phyloP scores from a whole-genome alignment of 2,113 vertebrate genomes.

The Verasper variegatus region DNA sequence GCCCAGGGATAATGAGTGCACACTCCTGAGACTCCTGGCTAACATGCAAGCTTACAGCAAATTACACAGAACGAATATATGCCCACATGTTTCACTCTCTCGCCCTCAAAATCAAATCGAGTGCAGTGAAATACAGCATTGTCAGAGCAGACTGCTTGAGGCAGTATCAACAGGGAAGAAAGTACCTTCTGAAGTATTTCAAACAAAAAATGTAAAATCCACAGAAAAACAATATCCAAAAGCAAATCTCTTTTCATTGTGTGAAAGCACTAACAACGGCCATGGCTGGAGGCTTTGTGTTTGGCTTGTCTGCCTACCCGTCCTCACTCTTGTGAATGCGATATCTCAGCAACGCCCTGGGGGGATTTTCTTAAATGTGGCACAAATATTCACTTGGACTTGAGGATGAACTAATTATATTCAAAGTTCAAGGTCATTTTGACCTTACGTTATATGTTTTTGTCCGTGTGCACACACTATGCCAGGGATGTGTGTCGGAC shows the following conservation, averaged over 20 bases:
- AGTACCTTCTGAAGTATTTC: background rate
- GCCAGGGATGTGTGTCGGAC: too few species aligned
- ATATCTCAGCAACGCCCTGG: background rate
- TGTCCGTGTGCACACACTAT: background rate
- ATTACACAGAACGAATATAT: background rate
- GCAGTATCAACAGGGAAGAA: background rate
- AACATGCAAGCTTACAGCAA: background rate
- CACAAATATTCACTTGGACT: background rate
- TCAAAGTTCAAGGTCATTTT: background rate
- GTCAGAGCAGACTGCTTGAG: background rate
- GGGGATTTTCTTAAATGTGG: background rate
- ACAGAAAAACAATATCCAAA: background rate
- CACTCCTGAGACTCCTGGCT: slow-evolving; percentile 16
- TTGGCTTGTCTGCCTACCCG: background rate
- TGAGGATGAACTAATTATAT: background rate
- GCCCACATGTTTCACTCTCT: background rate
- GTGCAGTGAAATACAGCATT: background rate
- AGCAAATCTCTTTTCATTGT: background rate
- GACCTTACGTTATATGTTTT: background rate
- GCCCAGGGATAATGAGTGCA: background rate
- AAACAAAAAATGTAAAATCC: background rate
- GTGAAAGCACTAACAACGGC: background rate
- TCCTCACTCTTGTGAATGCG: background rate
- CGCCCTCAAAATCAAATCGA: background rate
- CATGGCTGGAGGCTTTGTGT: background rate